Percentiles rank a stretch among this genome's conserved stretches.
Evolutionary conservation across 1,140 invertebrate species (phyloP).

Genomic region (Eumaeus atala): DNA sequence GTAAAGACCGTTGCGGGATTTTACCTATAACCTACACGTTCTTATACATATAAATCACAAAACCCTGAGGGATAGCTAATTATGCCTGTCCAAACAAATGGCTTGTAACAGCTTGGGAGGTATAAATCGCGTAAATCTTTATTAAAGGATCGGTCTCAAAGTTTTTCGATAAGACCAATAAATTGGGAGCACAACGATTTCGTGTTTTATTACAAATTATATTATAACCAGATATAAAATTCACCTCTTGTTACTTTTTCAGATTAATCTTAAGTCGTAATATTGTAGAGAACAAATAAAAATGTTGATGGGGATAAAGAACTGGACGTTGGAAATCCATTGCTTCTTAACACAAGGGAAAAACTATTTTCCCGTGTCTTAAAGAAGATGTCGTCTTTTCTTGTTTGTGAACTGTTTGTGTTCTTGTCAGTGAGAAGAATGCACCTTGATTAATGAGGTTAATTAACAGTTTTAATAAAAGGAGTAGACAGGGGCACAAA

Average conservation of each 20-base stretch:
- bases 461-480: no score
- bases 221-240: neutral
- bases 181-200: neutral
- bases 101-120: constrained; percentile 16
- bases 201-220: neutral
- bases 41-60: constrained; percentile 12
- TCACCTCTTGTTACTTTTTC: neutral
- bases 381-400: no score
- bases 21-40: constrained; percentile 3
- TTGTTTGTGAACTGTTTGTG: no score
- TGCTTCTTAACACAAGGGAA: no score
- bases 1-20: neutral
- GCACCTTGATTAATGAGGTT: no score
- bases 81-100: neutral
- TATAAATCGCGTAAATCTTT: constrained; percentile 14
- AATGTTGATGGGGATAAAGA: neutral
- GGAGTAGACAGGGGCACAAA: no score
- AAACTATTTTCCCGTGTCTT: no score
- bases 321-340: no score
- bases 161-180: neutral
- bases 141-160: neutral
- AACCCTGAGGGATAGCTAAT: constrained; percentile 9
- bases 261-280: neutral
- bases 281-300: constrained; percentile 3
- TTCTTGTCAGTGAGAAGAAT: no score